A percentile compares a stretch with the other conserved stretches of the same genome.
phyloP scores from a whole-genome alignment of 2,113 vertebrate genomes.

The Sylvia atricapilla region DNA sequence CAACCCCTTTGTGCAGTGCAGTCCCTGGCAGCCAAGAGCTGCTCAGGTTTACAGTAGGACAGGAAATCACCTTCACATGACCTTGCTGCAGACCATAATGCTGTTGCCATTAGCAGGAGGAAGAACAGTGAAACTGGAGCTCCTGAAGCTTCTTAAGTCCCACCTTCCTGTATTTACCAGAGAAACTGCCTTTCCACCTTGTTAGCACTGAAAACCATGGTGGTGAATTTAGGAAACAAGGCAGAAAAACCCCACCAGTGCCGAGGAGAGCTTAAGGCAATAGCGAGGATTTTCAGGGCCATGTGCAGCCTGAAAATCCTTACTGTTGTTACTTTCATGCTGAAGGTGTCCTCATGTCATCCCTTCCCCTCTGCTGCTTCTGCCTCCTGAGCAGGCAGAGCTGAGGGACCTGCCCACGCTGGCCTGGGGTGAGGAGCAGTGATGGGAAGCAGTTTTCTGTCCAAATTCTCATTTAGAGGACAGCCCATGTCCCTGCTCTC shows the following conservation, averaged over 20 bases:
- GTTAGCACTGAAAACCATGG: not conserved
- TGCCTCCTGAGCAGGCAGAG: not conserved
- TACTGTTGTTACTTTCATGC: not conserved
- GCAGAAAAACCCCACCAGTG: not conserved
- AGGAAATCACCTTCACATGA: not conserved
- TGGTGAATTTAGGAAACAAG: not conserved
- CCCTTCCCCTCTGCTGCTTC: not conserved
- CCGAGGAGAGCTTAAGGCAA: not conserved
- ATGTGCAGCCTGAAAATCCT: not conserved
- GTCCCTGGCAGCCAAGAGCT: not conserved
- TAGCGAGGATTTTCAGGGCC: not conserved
- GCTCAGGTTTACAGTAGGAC: not conserved
- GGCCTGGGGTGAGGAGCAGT: not conserved
- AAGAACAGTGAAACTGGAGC: not conserved
- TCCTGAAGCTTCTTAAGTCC: not conserved
- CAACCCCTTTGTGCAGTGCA: not conserved
- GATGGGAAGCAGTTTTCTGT: not conserved
- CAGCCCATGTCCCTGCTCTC: not conserved
- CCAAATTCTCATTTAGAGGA: not conserved
- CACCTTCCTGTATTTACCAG: not conserved
- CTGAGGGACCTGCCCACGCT: rapidly evolving
- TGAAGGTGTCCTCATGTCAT: not conserved
- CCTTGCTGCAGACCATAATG: not conserved
- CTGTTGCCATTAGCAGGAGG: not conserved
- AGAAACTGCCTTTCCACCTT: not conserved